Evolutionary conservation across 2,113 vertebrate genomes (phyloP).

Genomic region (Sebastes fasciatus): DNA sequence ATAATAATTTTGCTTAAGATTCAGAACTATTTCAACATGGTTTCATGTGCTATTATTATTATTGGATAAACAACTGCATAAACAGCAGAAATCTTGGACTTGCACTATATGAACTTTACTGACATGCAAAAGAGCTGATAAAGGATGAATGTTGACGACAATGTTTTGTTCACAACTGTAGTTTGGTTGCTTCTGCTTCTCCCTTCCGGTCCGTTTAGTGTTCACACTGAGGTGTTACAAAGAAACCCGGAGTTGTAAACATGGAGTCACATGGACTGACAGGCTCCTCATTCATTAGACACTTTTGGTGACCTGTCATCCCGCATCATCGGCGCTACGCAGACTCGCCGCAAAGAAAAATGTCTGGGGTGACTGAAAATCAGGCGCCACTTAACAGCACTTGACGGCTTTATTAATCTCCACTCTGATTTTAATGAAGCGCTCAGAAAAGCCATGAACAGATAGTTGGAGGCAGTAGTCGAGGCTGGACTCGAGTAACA

Average conservation of each 20-base stretch:
- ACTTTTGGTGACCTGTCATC: constrained; percentile 4
- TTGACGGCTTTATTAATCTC: constrained; percentile 4
- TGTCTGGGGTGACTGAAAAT: constrained; percentile 1
- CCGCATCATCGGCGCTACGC: neutral
- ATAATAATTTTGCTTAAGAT: neutral
- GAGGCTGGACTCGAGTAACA: neutral
- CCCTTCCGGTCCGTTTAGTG: constrained; percentile 6
- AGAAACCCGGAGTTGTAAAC: constrained; percentile 1
- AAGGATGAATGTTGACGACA: neutral
- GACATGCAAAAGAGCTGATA: neutral
- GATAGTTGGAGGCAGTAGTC: neutral
- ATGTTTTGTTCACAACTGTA: neutral
- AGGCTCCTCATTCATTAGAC: constrained; percentile 5
- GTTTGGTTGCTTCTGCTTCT: neutral
- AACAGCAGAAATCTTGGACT: neutral
- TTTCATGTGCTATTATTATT: neutral
- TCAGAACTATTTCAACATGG: neutral
- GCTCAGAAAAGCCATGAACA: constrained; percentile 15
- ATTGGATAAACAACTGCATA: neutral
- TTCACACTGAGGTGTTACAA: neutral
- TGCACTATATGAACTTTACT: neutral
- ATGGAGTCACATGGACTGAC: neutral
- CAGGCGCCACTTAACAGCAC: neutral
- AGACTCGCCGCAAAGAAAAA: neutral
- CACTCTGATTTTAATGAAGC: constrained; percentile 5